Evolutionary conservation across 1,140 invertebrate genomes (phyloP), one percentile per base, ranked within the genome.

Genomic region (Meloidogyne chitwoodi): DNA sequence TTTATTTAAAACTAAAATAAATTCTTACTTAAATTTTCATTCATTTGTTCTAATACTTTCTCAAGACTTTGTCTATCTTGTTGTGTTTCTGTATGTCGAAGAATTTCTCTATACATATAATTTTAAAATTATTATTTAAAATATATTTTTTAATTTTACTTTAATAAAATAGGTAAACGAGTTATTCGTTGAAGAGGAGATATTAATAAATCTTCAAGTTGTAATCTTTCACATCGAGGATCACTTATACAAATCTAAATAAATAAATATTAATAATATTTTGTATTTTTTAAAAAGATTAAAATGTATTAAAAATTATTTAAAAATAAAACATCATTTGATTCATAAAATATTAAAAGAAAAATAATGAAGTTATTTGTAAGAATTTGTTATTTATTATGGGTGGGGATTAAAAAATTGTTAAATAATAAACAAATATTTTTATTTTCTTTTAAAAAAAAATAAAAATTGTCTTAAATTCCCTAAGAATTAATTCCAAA

Each of bases 171-270:
- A 29, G 91, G 91, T 22, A 92, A 89, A 83, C 91, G 90, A 88
- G 92, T 92, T 73, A 91, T 91, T 84, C 92, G 90, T 85, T 92
- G 91, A 74, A 92, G 91, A 14, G 91, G 91, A 4, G 91, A 89
- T 41, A 92, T 91, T 56, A 92, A 86, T 4, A 92, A 87, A 84
- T 92, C 91, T 11, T 90, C 91, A 34, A 92, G 83, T 83, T 91
- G 91, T 6, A 92, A 87, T 73, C 91, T 19, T 56, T 78, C 80
- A 80, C 80, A 75, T 31, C 80, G 24, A n/a, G 78, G 64, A 68
- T 84, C 81, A 8, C 56, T 69, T 68, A 83, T 41, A 68, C 82
- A 84, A n/a, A 83, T 44, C 76, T 77, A 22, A 56, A 14, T 12
- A 12, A 31, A 14, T 12, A 65, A 65, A 12, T 65, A n/a, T n/a